Evolutionary conservation across 2,888 invertebrate species (phyloP).

Genomic region (Spicauda simplicius): DNA sequence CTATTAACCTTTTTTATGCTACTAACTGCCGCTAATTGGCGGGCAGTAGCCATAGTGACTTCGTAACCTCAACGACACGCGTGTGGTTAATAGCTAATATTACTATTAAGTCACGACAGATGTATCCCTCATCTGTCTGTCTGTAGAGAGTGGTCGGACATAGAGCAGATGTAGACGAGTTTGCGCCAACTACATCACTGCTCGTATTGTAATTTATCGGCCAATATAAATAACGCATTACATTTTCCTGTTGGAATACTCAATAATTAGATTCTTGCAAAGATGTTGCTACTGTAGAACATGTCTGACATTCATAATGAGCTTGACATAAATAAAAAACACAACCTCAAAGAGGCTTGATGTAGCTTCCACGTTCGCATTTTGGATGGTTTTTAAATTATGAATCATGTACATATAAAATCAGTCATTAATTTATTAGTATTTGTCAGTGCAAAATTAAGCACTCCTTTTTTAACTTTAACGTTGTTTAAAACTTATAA

Average conservation of each 20-base stretch:
- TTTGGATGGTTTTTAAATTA: background rate
- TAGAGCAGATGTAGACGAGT: slow-evolving; percentile 52
- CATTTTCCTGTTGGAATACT: background rate
- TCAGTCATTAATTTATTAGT: too few relatives aligned
- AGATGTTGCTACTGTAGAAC: background rate
- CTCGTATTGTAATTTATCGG: slow-evolving; percentile 32
- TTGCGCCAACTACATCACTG: slow-evolving; percentile 47
- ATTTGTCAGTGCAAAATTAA: too few relatives aligned
- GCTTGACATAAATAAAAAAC: too few relatives aligned
- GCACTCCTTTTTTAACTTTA: too few relatives aligned
- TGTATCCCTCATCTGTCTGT: slow-evolving; percentile 51
- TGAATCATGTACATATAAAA: too few relatives aligned
- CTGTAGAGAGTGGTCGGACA: slow-evolving; percentile 43
- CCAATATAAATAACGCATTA: slow-evolving; percentile 21
- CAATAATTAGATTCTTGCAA: slow-evolving; percentile 3
- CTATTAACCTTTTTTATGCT: background rate
- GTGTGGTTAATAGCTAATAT: slow-evolving; percentile 23
- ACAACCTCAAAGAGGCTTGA: too few relatives aligned
- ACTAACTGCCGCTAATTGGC: background rate
- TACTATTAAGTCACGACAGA: slow-evolving; percentile 44
- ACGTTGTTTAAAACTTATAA: too few relatives aligned
- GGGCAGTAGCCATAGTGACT: background rate
- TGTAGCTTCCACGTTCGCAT: background rate
- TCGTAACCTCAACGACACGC: slow-evolving; percentile 27
- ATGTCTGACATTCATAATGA: background rate